Conservation (phyloP, 2,113 vertebrate genomes). For the Accipiter cooperii region DNA sequence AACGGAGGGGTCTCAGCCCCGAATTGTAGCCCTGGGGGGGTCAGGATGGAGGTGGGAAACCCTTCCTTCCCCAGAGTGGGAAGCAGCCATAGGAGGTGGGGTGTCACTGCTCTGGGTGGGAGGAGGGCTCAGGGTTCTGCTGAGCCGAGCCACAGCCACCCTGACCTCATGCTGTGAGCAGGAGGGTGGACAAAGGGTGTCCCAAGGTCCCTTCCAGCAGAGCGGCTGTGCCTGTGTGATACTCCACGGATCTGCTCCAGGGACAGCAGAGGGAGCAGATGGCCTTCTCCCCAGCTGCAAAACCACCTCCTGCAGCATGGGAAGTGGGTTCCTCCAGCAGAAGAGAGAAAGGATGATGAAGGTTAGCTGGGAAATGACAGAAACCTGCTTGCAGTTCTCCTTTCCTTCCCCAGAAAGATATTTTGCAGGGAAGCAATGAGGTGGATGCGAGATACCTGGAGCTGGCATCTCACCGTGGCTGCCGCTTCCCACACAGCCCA, state of each 20-base stretch:
- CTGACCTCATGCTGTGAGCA: background rate
- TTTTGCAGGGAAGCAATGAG: background rate
- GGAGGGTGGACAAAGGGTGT: background rate
- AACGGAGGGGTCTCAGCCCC: fast-evolving
- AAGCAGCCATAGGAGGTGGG: background rate
- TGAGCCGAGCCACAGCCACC: background rate
- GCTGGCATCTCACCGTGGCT: fast-evolving
- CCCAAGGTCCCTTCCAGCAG: background rate
- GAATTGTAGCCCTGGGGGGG: fast-evolving
- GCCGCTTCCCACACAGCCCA: background rate
- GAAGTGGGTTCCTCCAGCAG: background rate
- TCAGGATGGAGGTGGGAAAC: background rate
- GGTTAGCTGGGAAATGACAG: background rate
- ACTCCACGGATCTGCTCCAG: fast-evolving
- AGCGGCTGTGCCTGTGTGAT: background rate
- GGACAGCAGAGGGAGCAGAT: background rate
- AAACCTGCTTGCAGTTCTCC: background rate
- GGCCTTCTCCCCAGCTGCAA: background rate
- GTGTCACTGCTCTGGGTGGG: no score
- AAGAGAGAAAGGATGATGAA: background rate
- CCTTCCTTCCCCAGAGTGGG: background rate
- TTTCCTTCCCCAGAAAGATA: background rate
- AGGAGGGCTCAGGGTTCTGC: background rate
- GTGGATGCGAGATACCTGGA: no score
- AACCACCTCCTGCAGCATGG: background rate